Evolutionary conservation across 2,888 invertebrate species (phyloP).

Genomic region (Periphyllus acericola): DNA sequence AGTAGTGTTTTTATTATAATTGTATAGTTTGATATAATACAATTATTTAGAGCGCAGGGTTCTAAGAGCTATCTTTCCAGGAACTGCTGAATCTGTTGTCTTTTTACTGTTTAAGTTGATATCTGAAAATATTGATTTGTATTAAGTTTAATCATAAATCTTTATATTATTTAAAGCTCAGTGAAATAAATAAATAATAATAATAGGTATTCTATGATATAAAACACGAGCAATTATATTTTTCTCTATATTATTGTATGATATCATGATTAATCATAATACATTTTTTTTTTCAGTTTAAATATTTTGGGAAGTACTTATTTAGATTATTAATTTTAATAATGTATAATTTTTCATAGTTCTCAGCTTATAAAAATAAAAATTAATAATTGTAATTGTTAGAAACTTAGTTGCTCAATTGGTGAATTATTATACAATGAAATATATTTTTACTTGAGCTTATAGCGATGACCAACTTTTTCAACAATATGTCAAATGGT

Average conservation of each 20-base stretch:
- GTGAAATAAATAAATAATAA: too few relatives aligned
- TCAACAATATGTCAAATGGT: slow-evolving; percentile 41
- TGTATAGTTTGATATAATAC: background rate
- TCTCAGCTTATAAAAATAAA: background rate
- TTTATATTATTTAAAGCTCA: too few relatives aligned
- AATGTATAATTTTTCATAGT: background rate
- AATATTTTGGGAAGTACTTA: background rate
- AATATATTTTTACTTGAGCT: slow-evolving; percentile 37
- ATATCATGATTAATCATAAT: too few relatives aligned
- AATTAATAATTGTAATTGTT: background rate
- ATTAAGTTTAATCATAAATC: too few relatives aligned
- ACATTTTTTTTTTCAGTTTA: background rate
- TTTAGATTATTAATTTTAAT: background rate
- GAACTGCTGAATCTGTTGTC: background rate
- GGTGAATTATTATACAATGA: background rate
- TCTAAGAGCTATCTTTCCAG: slow-evolving; percentile 26
- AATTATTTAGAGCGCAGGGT: slow-evolving; percentile 20
- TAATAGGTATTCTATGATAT: too few relatives aligned
- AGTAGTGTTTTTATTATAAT: too few relatives aligned
- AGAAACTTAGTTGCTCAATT: background rate
- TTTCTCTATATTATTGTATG: too few relatives aligned
- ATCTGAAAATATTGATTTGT: background rate
- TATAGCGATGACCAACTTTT: slow-evolving; percentile 25
- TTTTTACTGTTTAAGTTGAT: slow-evolving; percentile 23
- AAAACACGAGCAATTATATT: too few relatives aligned